Percentiles rank a stretch among this genome's conserved stretches.
phyloP scores from a whole-genome alignment of 2,888 invertebrate genomes.

The Melitaea athalia region DNA sequence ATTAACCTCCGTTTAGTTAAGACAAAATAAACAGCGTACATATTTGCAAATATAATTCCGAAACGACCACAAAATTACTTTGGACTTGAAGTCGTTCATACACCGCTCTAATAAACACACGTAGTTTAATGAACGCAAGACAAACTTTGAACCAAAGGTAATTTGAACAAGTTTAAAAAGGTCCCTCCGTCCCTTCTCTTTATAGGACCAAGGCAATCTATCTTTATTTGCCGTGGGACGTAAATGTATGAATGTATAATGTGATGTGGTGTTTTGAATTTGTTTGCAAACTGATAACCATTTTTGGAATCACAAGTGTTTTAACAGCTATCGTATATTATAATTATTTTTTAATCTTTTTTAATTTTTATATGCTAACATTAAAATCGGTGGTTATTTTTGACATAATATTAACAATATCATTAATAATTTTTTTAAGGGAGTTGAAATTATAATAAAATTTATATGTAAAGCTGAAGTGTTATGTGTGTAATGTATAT shows the following conservation, averaged over 20 bases:
- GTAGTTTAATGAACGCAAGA: slow-evolving; percentile 13
- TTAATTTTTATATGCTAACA: no score
- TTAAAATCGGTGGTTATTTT: no score
- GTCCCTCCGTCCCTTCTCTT: slow-evolving; percentile 12
- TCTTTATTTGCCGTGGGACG: slow-evolving; percentile 15
- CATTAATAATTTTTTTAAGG: no score
- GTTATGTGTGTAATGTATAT: no score
- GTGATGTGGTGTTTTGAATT: neutral
- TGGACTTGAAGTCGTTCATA: neutral
- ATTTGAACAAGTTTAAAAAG: slow-evolving; percentile 28
- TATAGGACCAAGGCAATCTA: slow-evolving; percentile 11
- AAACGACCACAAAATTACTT: neutral
- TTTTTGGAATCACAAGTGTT: neutral
- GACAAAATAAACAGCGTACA: no score
- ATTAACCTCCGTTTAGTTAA: no score
- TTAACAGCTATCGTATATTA: no score
- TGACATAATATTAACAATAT: no score
- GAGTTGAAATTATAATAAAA: no score
- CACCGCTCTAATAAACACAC: neutral
- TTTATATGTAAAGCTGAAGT: no score
- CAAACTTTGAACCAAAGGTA: slow-evolving; percentile 24
- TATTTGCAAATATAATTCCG: neutral
- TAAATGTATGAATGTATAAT: slow-evolving; percentile 7
- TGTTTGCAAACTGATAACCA: neutral
- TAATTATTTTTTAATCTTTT: no score